Percentiles rank a stretch among this genome's conserved stretches.
phyloP scores from a whole-genome alignment of 2,113 vertebrate genomes.

The Willisornis vidua region DNA sequence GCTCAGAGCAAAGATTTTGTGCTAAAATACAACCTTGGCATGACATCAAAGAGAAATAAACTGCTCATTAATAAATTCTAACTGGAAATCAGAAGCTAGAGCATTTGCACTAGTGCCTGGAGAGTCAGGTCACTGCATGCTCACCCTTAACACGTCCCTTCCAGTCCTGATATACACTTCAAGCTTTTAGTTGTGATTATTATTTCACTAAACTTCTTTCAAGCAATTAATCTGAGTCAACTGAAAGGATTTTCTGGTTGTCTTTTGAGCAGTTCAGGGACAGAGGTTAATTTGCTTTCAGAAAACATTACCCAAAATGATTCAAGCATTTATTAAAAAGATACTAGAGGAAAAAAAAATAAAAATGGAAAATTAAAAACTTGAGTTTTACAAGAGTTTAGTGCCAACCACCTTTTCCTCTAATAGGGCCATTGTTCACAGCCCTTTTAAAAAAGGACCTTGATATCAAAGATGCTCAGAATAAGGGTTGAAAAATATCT shows the following conservation, averaged over 20 bases:
- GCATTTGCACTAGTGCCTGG: not conserved
- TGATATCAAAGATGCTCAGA: not conserved
- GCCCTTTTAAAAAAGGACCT: not conserved
- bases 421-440: not conserved
- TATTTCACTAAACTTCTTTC: not conserved
- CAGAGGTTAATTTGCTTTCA: not conserved
- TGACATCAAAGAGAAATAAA: not conserved
- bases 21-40: not conserved
- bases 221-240: not conserved
- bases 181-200: not conserved
- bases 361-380: not conserved
- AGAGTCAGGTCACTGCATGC: not conserved
- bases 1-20: not conserved
- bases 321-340: not conserved
- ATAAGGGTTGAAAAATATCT: not conserved
- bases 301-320: not conserved
- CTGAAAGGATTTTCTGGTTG: not conserved
- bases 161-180: not conserved
- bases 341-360: not conserved
- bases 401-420: not conserved
- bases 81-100: not conserved
- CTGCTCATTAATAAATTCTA: not conserved
- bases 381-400: not conserved
- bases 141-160: not conserved
- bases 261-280: not conserved